A percentile compares a stretch with the other conserved stretches of the same genome.
phyloP scores from a whole-genome alignment of 64 coral and sea anemone species.

The Montipora foliosa region DNA sequence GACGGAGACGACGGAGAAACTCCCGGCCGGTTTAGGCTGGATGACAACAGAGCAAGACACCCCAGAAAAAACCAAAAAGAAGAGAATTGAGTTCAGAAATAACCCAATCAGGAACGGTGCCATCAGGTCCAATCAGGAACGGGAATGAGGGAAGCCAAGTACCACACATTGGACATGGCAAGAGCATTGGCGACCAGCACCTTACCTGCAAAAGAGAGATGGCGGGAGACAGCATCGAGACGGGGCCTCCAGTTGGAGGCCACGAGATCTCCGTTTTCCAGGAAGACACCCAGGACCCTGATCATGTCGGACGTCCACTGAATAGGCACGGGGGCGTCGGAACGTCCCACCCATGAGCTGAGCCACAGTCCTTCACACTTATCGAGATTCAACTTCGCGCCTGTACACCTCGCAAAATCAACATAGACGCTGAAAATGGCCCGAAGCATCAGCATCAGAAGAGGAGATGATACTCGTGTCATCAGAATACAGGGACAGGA shows the following conservation, averaged over 20 bases:
- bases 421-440: neutral
- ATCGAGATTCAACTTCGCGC: neutral
- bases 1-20: neutral
- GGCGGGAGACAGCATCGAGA: neutral
- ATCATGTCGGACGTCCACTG: neutral
- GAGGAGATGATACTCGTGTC: neutral
- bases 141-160: neutral
- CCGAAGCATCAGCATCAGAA: neutral
- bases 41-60: neutral
- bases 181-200: slow-evolving; percentile 36
- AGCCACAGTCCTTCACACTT: slow-evolving; percentile 35
- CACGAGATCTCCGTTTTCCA: neutral
- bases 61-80: neutral
- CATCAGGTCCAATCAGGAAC: no score
- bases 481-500: slow-evolving; percentile 39
- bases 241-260: neutral
- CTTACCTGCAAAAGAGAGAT: neutral
- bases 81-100: neutral
- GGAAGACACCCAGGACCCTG: neutral
- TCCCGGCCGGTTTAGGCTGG: neutral
- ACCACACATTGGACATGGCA: slow-evolving; percentile 17
- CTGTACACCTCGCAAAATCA: neutral
- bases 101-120: neutral
- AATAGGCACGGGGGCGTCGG: neutral
- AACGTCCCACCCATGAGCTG: neutral